phyloP scores from a whole-genome alignment of 2,888 invertebrate species.

The Chironomus riparius region DNA sequence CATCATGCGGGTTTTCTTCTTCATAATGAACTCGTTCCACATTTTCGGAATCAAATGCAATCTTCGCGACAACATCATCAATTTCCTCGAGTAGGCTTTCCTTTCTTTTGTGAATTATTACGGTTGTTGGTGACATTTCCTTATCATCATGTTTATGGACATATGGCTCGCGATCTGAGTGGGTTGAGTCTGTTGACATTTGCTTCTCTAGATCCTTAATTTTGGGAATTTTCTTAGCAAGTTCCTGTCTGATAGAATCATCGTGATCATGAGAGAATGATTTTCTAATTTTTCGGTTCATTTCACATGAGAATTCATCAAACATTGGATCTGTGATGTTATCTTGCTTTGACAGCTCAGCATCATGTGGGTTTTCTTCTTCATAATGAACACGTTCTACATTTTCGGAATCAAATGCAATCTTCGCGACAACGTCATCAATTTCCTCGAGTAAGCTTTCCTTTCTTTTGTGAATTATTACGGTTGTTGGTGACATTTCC shows the following conservation, averaged over 20 bases:
- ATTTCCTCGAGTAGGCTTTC: too few relatives aligned
- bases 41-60: background rate
- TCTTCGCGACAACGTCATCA: too few relatives aligned
- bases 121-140: too few relatives aligned
- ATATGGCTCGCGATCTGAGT: background rate
- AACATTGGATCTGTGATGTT: slow-evolving; percentile 4
- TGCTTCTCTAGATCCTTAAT: background rate
- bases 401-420: background rate
- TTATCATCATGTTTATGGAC: too few relatives aligned
- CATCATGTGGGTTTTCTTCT: background rate
- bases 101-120: too few relatives aligned
- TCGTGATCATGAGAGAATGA: background rate
- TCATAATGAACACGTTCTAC: background rate
- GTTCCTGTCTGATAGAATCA: too few relatives aligned
- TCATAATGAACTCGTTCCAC: background rate
- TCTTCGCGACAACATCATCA: too few relatives aligned
- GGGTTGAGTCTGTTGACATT: background rate
- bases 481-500: too few relatives aligned
- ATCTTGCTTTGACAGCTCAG: background rate
- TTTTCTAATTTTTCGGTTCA: background rate
- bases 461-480: too few relatives aligned
- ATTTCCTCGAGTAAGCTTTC: too few relatives aligned
- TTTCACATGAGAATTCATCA: slow-evolving; percentile 1
- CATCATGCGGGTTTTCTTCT: background rate
- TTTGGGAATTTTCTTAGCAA: background rate